These are phyloP conservation scores for Genyomyrus donnyi DNA, from an alignment of 2,113 vertebrate species.

Conservation along the genomic window DNA sequence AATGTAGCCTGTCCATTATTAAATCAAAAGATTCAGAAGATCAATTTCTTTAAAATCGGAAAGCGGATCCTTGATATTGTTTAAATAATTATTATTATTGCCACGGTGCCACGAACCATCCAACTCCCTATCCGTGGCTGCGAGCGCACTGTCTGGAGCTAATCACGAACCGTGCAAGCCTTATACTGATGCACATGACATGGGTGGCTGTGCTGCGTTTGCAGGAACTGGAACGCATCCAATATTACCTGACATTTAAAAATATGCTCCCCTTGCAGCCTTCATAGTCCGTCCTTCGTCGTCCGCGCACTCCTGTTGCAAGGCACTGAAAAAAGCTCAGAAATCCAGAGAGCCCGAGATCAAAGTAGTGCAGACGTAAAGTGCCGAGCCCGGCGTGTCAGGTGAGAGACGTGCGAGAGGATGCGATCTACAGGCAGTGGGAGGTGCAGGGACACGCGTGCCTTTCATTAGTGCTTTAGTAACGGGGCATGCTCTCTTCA, in stretches of 20 bases:
- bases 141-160: constrained; percentile 53
- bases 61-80: constrained; percentile 18
- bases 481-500: constrained; percentile 51
- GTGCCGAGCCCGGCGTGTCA: constrained; percentile 55
- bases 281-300: constrained; percentile 39
- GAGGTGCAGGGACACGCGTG: constrained; percentile 19
- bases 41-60: constrained; percentile 33
- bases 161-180: constrained; percentile 54
- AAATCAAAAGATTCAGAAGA: constrained; percentile 31
- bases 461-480: constrained; percentile 47
- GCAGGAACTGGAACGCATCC: constrained; percentile 37
- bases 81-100: constrained; percentile 25
- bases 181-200: constrained; percentile 53
- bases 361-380: constrained; percentile 42
- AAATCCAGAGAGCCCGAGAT: constrained; percentile 56
- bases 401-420: constrained; percentile 49
- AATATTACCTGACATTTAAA: constrained; percentile 45
- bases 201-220: constrained; percentile 41
- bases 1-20: constrained; percentile 89
- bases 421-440: constrained; percentile 30
- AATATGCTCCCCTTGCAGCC: constrained; percentile 50
- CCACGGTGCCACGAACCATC: constrained; percentile 34
- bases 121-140: constrained; percentile 50
- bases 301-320: constrained; percentile 44
- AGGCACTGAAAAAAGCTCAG: constrained; percentile 39